These are phyloP conservation scores for Clarias pachynema DNA, from an alignment of 2,797 vertebrate genomes.

Conservation along the genomic window DNA sequence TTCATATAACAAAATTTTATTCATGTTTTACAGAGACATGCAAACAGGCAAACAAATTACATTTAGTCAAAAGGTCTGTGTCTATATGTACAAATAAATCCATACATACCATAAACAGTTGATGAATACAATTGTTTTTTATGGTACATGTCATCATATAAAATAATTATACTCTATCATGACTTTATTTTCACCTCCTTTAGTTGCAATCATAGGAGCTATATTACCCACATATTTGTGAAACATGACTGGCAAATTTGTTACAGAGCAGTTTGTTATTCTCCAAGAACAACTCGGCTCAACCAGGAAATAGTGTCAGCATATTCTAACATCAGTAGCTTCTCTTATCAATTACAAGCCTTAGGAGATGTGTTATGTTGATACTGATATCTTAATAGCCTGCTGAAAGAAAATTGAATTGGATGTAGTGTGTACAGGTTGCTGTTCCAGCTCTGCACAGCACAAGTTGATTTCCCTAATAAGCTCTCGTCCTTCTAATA, in stretches of 20 bases:
- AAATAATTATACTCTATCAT: background rate
- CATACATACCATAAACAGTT: background rate
- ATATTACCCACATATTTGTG: constrained; percentile 16
- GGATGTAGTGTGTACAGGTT: constrained; percentile 35
- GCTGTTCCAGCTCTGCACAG: constrained; percentile 36
- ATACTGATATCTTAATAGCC: constrained; percentile 33
- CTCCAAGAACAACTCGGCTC: background rate
- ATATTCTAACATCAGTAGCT: background rate
- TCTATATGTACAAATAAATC: background rate
- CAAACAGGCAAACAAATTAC: constrained; percentile 31
- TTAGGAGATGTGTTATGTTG: constrained; percentile 25
- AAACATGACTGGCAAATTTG: background rate
- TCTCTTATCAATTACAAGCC: constrained; percentile 3
- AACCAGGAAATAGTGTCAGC: background rate
- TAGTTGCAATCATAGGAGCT: background rate
- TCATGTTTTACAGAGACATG: constrained; percentile 21
- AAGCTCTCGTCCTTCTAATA: constrained; percentile 36
- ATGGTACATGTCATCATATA: background rate
- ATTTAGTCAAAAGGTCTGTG: background rate
- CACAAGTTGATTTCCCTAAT: constrained; percentile 38
- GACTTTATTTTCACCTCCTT: background rate
- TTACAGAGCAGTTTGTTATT: constrained; percentile 2
- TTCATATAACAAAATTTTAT: constrained; percentile 30
- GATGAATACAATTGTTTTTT: constrained; percentile 1
- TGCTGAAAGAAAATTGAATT: constrained; percentile 12